Percentiles rank a stretch among this genome's conserved stretches.
Conservation (phyloP, 2,888 invertebrate species). For the Hartigia nigra region DNA sequence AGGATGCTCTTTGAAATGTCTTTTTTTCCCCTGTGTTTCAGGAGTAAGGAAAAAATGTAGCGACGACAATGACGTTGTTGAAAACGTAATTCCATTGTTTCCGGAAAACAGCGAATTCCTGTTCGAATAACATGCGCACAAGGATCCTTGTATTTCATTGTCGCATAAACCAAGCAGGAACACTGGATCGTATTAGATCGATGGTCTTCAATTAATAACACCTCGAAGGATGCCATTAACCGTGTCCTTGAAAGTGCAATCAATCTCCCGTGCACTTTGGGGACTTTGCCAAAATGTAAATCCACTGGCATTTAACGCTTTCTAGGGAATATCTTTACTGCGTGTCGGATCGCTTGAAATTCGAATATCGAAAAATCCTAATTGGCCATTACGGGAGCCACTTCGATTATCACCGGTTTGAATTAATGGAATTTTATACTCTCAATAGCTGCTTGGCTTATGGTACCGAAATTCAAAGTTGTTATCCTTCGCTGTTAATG, state of each 20-base stretch:
- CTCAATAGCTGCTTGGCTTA: background rate
- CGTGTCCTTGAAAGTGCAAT: conserved; percentile 3
- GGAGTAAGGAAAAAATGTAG: no score
- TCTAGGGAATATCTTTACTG: background rate
- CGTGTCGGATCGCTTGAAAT: background rate
- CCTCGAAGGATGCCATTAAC: conserved; percentile 1
- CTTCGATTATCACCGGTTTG: background rate
- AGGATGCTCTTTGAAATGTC: background rate
- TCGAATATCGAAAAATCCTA: background rate
- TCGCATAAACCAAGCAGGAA: background rate
- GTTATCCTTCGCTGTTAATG: background rate
- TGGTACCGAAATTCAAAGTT: background rate
- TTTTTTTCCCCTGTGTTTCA: background rate
- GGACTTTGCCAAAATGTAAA: conserved; percentile 5
- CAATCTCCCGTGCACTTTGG: background rate
- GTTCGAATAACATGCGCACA: background rate
- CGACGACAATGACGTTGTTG: no score
- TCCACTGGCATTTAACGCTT: background rate
- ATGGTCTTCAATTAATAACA: background rate
- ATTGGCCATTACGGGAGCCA: background rate
- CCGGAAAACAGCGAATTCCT: background rate
- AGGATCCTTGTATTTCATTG: background rate
- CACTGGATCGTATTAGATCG: background rate
- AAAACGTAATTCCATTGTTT: no score
- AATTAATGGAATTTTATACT: background rate